These are phyloP conservation scores for Zophobas atratus DNA, from an alignment of 1,140 invertebrate genomes.

Conservation along the genomic window DNA sequence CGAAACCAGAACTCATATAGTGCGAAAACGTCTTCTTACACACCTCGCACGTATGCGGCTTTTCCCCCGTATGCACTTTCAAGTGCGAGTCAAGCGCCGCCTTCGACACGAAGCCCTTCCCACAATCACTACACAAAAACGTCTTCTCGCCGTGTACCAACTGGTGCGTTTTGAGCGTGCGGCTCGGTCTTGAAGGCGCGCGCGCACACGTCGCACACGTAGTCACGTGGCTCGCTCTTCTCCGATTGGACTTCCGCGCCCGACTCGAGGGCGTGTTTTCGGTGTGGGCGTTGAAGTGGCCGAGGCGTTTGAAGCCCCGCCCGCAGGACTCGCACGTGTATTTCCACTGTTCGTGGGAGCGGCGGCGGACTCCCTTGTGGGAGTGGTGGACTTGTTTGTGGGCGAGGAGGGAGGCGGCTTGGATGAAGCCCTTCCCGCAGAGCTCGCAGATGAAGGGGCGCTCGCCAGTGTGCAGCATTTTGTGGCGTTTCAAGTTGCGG, in stretches of 20 bases:
- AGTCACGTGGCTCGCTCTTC: background rate
- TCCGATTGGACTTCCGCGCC: too few relatives aligned
- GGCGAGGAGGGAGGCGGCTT: slow-evolving; percentile 64
- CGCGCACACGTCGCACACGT: background rate
- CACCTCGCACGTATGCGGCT: slow-evolving; percentile 15
- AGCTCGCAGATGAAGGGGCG: slow-evolving; percentile 63
- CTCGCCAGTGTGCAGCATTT: slow-evolving; percentile 68
- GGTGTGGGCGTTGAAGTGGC: slow-evolving; percentile 44
- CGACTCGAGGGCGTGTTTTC: too few relatives aligned
- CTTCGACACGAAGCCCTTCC: slow-evolving; percentile 54
- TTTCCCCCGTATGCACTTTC: slow-evolving; percentile 38
- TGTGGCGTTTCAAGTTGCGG: slow-evolving; percentile 74
- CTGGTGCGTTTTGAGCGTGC: slow-evolving; percentile 48
- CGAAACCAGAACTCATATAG: slow-evolving; percentile 61
- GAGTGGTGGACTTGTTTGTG: slow-evolving; percentile 34
- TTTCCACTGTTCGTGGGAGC: background rate
- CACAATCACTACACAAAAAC: slow-evolving; percentile 61
- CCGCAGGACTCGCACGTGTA: background rate
- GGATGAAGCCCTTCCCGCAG: slow-evolving; percentile 59
- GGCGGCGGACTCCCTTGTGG: background rate
- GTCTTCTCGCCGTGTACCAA: slow-evolving; percentile 61
- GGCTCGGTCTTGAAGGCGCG: background rate
- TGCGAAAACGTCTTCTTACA: slow-evolving; percentile 53
- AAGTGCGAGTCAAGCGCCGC: slow-evolving; percentile 56
- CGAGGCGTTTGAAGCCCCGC: background rate